These are phyloP conservation scores for Pollenia labialis DNA, from an alignment of 2,888 invertebrate genomes.

Conservation along the genomic window DNA sequence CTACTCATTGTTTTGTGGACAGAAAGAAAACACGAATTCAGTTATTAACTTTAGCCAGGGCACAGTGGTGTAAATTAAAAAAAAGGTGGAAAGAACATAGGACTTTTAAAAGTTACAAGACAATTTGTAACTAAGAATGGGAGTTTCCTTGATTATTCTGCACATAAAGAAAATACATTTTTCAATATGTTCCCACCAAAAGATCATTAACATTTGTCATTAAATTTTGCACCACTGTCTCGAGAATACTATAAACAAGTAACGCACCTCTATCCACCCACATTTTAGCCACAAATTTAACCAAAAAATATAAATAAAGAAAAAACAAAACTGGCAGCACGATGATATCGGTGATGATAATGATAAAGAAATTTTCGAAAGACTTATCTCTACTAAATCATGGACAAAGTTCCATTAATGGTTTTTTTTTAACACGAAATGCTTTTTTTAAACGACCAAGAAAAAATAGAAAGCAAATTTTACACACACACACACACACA, in stretches of 20 bases:
- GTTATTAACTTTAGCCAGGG: too few species aligned
- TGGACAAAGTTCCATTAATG: constrained; percentile 73
- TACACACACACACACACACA: neutral
- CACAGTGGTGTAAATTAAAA: neutral
- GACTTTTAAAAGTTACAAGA: neutral
- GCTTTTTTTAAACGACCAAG: constrained; percentile 63
- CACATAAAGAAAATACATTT: too few species aligned
- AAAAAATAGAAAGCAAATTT: neutral
- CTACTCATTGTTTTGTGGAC: neutral
- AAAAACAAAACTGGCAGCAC: constrained; percentile 15
- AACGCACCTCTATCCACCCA: neutral
- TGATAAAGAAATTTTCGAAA: constrained; percentile 50
- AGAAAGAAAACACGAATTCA: neutral
- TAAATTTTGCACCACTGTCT: neutral
- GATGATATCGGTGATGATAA: constrained; percentile 21
- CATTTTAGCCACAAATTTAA: constrained; percentile 50
- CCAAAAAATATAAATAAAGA: constrained; percentile 47
- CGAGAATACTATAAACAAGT: neutral
- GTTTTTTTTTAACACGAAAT: constrained; percentile 60
- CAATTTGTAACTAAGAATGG: too few species aligned
- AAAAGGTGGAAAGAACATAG: neutral
- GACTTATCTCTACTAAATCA: constrained; percentile 71
- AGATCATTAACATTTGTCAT: too few species aligned
- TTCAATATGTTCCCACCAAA: too few species aligned
- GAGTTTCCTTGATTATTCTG: too few species aligned